Base-by-base conservation (phyloP, 1,140 invertebrate species). In the Drosophila orena region DNA sequence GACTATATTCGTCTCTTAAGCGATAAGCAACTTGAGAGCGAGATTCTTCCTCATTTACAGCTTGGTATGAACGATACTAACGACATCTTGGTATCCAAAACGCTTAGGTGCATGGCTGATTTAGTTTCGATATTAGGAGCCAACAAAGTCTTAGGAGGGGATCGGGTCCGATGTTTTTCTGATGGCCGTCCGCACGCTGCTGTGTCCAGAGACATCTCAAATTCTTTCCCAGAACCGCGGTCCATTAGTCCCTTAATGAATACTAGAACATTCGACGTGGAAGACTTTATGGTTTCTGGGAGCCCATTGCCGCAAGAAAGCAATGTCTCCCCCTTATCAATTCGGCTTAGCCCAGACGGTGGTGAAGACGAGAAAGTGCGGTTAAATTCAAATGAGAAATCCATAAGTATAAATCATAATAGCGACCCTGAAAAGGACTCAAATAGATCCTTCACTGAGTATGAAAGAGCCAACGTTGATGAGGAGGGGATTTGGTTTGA, bases 51-150 rank as follows among this genome's bases (percentile, higher is more conserved):
- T 17, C 92, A 96, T 94, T 91, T 97, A n/a, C 93, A 97, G 8
- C 93, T 97, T 15, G 97, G 97, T 4, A 96, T 97, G 70, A 96
- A 96, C 91, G 97, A 98, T 76, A 95, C 94, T 1, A 95, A 97
- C 90, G 96, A 98, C 89, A 93, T 94, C 37, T 92, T 98, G 46
- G 97, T 98, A 1, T 94, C 96, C 24, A 94, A 95, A 57, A 98
- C 97, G 6, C 91, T 98, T 40, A 93, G 94, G 46, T 96, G 96
- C 56, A 92, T 98, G 34, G 96, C 97, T 40, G 96, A 97, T 88
- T 90, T 98, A 40, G 96, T 98, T 22, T 96, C 96, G 3, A 94
- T 98, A 61, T 92, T 98, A 20, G 97, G 91, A 3, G 95, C 96
- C 15, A 94, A 95, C 1, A 94, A 94, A 17, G 96, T 98, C 0